These are phyloP conservation scores for Cynoglossus semilaevis DNA, from an alignment of 2,113 vertebrate genomes.

Conservation along the genomic window DNA sequence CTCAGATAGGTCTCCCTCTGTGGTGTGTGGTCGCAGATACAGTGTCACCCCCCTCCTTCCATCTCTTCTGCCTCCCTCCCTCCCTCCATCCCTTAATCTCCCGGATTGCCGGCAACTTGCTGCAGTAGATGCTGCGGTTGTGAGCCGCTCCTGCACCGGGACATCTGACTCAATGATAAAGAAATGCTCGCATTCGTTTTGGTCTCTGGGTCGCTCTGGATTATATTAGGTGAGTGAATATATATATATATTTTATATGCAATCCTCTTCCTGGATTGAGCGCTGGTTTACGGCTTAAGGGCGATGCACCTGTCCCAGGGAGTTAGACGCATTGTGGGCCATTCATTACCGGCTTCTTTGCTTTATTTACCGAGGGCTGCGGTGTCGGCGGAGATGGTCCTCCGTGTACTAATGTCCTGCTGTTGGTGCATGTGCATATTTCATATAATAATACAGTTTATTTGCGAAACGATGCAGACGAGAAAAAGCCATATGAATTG, in stretches of 20 bases:
- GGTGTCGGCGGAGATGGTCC: not conserved
- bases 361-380: not conserved
- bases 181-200: slow-evolving; percentile 81
- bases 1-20: slow-evolving; percentile 40
- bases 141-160: slow-evolving; percentile 60
- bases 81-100: slow-evolving; percentile 58
- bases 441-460: too few species aligned
- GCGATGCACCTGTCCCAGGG: slow-evolving; percentile 34
- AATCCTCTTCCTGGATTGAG: not conserved
- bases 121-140: slow-evolving; percentile 75
- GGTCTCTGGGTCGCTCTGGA: slow-evolving; percentile 80
- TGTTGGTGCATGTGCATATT: too few species aligned
- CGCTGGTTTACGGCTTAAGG: slow-evolving; percentile 1
- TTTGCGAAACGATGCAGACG: too few species aligned
- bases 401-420: too few species aligned
- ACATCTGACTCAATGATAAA: slow-evolving; percentile 73
- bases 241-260: not conserved
- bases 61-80: not conserved
- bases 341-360: slow-evolving; percentile 44
- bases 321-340: slow-evolving; percentile 31
- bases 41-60: slow-evolving; percentile 1
- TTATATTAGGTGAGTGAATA: slow-evolving; percentile 76
- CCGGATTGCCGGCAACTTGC: slow-evolving; percentile 69
- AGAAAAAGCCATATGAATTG: too few species aligned
- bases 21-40: slow-evolving; percentile 36